A percentile compares a stretch with the other conserved stretches of the same genome.
phyloP scores from a whole-genome alignment of 1,140 invertebrate genomes.

The Doryteuthis pealeii region DNA sequence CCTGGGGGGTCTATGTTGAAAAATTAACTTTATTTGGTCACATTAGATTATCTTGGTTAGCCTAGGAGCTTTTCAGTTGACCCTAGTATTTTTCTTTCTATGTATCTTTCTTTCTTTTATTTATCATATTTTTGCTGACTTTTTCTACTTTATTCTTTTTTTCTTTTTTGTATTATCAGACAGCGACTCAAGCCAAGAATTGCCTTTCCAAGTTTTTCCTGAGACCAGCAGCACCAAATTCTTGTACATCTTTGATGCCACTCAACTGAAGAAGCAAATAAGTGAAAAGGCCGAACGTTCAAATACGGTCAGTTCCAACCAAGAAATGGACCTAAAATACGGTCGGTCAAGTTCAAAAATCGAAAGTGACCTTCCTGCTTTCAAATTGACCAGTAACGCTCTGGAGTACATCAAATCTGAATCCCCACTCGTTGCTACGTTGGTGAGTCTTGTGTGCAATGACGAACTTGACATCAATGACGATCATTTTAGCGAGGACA shows the following conservation, averaged over 20 bases:
- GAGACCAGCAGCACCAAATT: slow-evolving; percentile 30
- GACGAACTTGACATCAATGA: slow-evolving; percentile 52
- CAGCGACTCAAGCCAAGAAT: slow-evolving; percentile 23
- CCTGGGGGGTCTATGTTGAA: no score
- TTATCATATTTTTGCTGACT: no score
- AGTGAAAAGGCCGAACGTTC: slow-evolving; percentile 16
- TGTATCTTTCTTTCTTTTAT: no score
- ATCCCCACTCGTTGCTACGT: slow-evolving; percentile 49
- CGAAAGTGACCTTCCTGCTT: slow-evolving; percentile 16
- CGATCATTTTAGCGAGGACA: slow-evolving; percentile 39
- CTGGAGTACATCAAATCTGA: slow-evolving; percentile 53
- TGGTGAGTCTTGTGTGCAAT: slow-evolving; percentile 52
- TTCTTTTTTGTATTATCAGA: background rate
- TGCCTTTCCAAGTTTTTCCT: slow-evolving; percentile 37
- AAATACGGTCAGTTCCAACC: slow-evolving; percentile 20
- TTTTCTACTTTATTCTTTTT: no score
- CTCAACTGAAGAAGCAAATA: background rate
- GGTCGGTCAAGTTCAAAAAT: background rate
- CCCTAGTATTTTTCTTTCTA: no score
- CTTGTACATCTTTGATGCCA: slow-evolving; percentile 36
- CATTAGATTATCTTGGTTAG: no score
- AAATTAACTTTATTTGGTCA: no score
- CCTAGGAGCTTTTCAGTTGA: no score
- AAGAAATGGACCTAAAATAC: slow-evolving; percentile 2
- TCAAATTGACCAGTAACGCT: slow-evolving; percentile 46